phyloP scores from a whole-genome alignment of 2,113 vertebrate genomes.

The Bos javanicus region DNA sequence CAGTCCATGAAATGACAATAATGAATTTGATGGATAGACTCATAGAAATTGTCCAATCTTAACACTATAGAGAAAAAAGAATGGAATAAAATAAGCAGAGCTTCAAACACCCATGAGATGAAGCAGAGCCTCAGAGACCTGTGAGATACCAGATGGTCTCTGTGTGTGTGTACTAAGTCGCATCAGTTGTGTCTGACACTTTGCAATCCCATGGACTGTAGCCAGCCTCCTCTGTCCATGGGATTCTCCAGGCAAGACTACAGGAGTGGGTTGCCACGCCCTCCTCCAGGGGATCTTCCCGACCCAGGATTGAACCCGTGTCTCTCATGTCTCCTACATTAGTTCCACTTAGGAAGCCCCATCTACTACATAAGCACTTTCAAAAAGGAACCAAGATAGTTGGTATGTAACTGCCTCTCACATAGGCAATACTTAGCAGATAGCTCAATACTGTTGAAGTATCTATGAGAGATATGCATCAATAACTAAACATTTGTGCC shows the following conservation, averaged over 20 bases:
- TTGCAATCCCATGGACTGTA: background rate
- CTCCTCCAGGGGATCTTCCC: background rate
- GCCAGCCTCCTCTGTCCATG: background rate
- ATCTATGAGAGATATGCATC: background rate
- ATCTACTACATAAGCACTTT: background rate
- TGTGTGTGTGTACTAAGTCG: background rate
- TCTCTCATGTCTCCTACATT: background rate
- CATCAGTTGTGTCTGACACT: background rate
- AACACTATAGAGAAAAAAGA: background rate
- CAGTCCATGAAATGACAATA: background rate
- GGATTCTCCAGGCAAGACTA: background rate
- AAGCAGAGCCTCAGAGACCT: background rate
- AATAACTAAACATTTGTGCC: background rate
- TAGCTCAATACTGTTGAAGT: background rate
- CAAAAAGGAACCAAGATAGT: background rate
- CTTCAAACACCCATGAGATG: background rate
- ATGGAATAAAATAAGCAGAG: background rate
- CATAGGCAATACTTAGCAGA: background rate
- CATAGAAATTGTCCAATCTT: background rate
- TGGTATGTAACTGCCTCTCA: background rate
- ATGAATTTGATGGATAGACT: background rate
- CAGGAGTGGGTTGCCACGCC: background rate
- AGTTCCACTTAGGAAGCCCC: background rate
- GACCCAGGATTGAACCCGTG: background rate
- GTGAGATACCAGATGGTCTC: background rate